Evolutionary conservation across 2,797 vertebrate genomes (phyloP).

Genomic region (Acanthornis magna): DNA sequence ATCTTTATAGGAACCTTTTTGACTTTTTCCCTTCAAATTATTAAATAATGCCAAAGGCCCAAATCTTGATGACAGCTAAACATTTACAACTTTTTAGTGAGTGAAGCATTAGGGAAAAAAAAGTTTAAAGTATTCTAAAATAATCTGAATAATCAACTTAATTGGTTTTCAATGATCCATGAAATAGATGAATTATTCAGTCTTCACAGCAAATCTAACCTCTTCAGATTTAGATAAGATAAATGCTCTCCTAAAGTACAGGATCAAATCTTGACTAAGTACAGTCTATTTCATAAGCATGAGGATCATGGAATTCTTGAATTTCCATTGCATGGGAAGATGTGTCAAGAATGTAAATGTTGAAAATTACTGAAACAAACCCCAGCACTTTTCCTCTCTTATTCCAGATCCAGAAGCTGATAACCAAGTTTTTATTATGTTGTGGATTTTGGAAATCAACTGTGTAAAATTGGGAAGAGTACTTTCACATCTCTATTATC

Average conservation of each 20-base stretch:
- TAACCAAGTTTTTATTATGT: neutral
- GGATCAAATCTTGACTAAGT: conserved; percentile 7
- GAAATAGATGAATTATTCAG: conserved; percentile 45
- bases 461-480: neutral
- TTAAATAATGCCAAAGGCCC: neutral
- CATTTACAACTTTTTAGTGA: neutral
- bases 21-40: neutral
- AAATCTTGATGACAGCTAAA: neutral
- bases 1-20: neutral
- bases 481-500: neutral
- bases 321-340: neutral
- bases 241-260: conserved; percentile 1
- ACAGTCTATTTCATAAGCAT: neutral
- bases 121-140: neutral
- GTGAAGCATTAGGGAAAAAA: neutral
- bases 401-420: neutral
- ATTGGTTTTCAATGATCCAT: neutral
- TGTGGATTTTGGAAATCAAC: neutral
- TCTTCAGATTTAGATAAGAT: conserved; percentile 44
- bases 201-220: conserved; percentile 8
- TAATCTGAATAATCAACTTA: conserved; percentile 36
- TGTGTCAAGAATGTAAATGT: neutral
- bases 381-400: fast-evolving
- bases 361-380: neutral
- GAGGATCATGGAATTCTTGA: neutral